These are phyloP conservation scores for Porites divaricata DNA, from an alignment of 92 coral and sea anemone genomes.

Conservation along the genomic window DNA sequence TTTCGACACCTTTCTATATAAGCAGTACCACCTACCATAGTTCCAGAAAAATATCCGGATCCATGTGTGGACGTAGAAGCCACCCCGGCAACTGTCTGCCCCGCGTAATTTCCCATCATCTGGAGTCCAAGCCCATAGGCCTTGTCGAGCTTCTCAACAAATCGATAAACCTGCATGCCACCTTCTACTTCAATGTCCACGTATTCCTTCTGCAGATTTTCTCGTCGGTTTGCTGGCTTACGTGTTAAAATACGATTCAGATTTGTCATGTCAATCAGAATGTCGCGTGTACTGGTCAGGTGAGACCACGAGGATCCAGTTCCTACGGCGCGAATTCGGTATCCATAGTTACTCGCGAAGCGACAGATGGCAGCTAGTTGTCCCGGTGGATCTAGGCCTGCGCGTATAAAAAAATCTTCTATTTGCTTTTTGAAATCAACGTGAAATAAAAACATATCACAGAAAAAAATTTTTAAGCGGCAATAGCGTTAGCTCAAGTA, in stretches of 20 bases:
- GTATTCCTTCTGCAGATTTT: constrained; percentile 62
- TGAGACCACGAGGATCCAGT: constrained; percentile 87
- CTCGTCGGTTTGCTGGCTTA: constrained; percentile 49
- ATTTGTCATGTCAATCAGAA: constrained; percentile 74
- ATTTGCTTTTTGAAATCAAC: too few species aligned
- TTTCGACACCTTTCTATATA: too few species aligned
- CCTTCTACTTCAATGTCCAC: constrained; percentile 81
- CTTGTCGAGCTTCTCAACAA: constrained; percentile 65
- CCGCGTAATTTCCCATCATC: constrained; percentile 76
- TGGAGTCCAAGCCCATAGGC: constrained; percentile 70
- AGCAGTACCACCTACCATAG: constrained; percentile 49
- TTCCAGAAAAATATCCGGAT: constrained; percentile 71
- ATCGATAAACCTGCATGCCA: constrained; percentile 63
- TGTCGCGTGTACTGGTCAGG: constrained; percentile 74
- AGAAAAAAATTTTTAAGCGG: too few species aligned
- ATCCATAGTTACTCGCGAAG: constrained; percentile 63
- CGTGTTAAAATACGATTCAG: constrained; percentile 66
- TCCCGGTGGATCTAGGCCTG: constrained; percentile 46
- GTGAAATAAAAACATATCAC: too few species aligned
- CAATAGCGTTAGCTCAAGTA: too few species aligned
- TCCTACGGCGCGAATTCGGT: constrained; percentile 77
- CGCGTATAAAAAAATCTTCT: too few species aligned
- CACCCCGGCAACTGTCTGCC: constrained; percentile 82
- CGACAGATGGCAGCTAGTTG: constrained; percentile 74
- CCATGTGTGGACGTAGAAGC: constrained; percentile 76